Evolutionary conservation across 2,113 vertebrate genomes (phyloP).

Genomic region (Dipodomys spectabilis): DNA sequence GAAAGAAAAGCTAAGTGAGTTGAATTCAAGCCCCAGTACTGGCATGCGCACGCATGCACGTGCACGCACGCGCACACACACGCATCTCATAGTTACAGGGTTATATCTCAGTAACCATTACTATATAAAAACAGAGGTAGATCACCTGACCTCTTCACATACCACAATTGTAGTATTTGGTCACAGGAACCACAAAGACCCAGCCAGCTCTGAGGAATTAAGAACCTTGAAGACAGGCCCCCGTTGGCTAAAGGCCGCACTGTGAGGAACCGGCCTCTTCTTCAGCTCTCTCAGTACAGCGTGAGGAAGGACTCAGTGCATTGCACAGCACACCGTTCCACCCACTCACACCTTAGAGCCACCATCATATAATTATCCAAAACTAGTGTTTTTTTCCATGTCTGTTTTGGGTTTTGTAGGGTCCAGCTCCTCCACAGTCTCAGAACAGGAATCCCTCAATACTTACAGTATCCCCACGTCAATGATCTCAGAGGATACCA

Average conservation of each 20-base stretch:
- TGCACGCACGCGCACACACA: no score
- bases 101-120: background rate
- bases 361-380: background rate
- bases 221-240: background rate
- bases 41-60: background rate
- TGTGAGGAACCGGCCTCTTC: background rate
- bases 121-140: background rate
- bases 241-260: background rate
- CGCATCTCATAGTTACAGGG: no score
- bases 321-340: no score
- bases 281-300: background rate
- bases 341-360: no score
- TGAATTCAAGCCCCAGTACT: background rate
- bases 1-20: no score
- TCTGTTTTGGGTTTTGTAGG: slow-evolving; percentile 39
- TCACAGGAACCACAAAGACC: background rate
- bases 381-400: background rate
- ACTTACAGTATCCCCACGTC: background rate
- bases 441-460: background rate
- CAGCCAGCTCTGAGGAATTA: background rate
- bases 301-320: background rate
- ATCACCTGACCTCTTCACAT: background rate
- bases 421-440: background rate
- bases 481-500: background rate
- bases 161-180: background rate